These are phyloP conservation scores for Cirrhinus mrigala DNA, from an alignment of 2,797 vertebrate genomes.

Conservation along the genomic window DNA sequence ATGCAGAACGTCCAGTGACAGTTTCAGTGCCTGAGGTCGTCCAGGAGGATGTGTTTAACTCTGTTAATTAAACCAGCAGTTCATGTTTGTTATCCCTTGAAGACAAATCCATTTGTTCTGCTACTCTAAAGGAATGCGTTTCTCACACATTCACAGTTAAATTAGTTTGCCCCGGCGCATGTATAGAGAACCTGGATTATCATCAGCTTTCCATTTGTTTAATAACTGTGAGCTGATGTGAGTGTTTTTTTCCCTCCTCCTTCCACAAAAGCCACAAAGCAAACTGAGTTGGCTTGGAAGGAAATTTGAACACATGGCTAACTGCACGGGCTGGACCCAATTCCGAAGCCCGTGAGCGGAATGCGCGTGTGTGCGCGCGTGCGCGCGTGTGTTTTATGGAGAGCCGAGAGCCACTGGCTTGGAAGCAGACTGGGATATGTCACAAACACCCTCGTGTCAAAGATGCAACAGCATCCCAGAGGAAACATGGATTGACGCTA, in stretches of 20 bases:
- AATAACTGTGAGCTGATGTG: slow-evolving; percentile 13
- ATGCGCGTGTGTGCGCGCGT: slow-evolving; percentile 63
- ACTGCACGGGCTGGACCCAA: slow-evolving; percentile 33
- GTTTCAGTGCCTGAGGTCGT: slow-evolving; percentile 53
- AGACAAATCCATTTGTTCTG: slow-evolving; percentile 32
- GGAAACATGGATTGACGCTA: slow-evolving; percentile 90
- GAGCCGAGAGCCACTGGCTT: slow-evolving; percentile 74
- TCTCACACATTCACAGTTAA: not conserved
- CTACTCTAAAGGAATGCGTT: not conserved
- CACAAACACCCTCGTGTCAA: slow-evolving; percentile 85
- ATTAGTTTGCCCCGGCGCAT: not conserved
- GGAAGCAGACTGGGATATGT: slow-evolving; percentile 85
- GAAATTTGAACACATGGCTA: slow-evolving; percentile 63
- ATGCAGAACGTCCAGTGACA: slow-evolving; percentile 51
- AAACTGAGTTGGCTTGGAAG: slow-evolving; percentile 35
- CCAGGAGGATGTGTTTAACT: slow-evolving; percentile 53
- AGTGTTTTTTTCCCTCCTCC: not conserved
- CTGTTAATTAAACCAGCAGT: slow-evolving; percentile 59
- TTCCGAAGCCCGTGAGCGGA: slow-evolving; percentile 62
- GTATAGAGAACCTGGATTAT: not conserved
- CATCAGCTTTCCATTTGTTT: slow-evolving; percentile 39
- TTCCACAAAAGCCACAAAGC: slow-evolving; percentile 25
- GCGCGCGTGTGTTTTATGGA: slow-evolving; percentile 77
- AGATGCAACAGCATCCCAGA: slow-evolving; percentile 88
- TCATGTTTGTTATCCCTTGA: slow-evolving; percentile 41